Evolutionary conservation across 2,113 vertebrate species (phyloP).

Genomic region (Misgurnus anguillicaudatus): DNA sequence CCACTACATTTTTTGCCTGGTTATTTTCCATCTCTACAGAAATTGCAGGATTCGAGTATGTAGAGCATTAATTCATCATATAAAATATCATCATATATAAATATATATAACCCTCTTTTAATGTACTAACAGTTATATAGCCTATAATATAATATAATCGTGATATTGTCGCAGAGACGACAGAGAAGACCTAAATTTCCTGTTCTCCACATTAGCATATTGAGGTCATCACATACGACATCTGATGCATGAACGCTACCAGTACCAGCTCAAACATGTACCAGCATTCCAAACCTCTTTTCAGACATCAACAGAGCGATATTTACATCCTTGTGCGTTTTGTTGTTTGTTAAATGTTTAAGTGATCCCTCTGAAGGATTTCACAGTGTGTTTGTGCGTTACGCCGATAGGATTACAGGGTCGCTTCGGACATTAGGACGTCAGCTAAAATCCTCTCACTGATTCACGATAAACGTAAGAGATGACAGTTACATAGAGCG

Average conservation of each 20-base stretch:
- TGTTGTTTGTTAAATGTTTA: neutral
- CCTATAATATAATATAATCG: too few relatives aligned
- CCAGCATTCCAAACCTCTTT: neutral
- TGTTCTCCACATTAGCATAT: constrained; percentile 29
- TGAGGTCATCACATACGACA: constrained; percentile 54
- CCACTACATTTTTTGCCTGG: neutral
- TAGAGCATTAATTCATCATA: neutral
- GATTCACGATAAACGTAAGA: neutral
- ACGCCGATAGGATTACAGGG: constrained; percentile 41
- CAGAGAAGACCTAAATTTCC: constrained; percentile 43
- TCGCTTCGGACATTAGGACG: neutral
- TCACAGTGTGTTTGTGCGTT: constrained; percentile 20
- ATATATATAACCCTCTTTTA: neutral
- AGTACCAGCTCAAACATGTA: neutral
- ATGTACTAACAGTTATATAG: too few relatives aligned
- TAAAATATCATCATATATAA: neutral
- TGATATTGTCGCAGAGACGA: neutral
- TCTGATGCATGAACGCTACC: neutral
- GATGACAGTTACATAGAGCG: neutral
- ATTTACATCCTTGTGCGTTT: neutral
- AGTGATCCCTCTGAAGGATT: neutral
- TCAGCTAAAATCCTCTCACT: neutral
- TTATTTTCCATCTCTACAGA: too few relatives aligned
- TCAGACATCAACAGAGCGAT: neutral
- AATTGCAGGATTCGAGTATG: neutral